These are phyloP conservation scores for Coenonympha glycerion DNA, from an alignment of 2,888 invertebrate species.

Conservation along the genomic window DNA sequence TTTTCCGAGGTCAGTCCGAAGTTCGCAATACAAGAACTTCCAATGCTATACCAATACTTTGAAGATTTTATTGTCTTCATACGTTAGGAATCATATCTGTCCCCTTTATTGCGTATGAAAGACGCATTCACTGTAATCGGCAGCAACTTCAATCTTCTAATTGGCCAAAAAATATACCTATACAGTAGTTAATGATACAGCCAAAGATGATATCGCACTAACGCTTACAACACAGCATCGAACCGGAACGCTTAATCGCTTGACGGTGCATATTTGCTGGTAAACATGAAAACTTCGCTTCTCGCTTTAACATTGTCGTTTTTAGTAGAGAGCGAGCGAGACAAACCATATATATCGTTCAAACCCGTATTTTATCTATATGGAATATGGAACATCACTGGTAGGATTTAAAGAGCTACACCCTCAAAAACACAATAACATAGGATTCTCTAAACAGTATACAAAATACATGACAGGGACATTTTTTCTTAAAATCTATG, in stretches of 20 bases:
- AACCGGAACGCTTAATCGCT: too few relatives aligned
- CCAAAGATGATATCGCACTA: too few relatives aligned
- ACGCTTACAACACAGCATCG: too few relatives aligned
- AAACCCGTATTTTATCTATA: too few relatives aligned
- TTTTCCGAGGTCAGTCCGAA: neutral
- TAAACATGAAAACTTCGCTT: too few relatives aligned
- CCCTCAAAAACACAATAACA: neutral
- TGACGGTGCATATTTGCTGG: too few relatives aligned
- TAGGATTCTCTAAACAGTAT: constrained; percentile 9
- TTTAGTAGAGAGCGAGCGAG: too few relatives aligned
- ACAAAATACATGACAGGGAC: constrained; percentile 16
- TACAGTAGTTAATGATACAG: too few relatives aligned
- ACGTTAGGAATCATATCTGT: neutral
- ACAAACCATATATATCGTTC: too few relatives aligned
- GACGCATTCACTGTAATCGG: neutral
- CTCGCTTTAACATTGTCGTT: too few relatives aligned
- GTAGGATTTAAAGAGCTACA: neutral
- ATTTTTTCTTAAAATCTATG: constrained; percentile 4
- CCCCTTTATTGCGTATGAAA: neutral
- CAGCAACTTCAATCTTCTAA: too few relatives aligned
- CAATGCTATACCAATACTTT: neutral
- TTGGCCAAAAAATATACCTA: too few relatives aligned
- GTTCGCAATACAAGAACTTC: neutral
- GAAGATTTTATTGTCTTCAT: neutral
- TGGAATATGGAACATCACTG: neutral